A percentile compares a stretch with the other conserved stretches of the same genome.
phyloP scores from a whole-genome alignment of 2,797 vertebrate species.

The Microchirus variegatus region DNA sequence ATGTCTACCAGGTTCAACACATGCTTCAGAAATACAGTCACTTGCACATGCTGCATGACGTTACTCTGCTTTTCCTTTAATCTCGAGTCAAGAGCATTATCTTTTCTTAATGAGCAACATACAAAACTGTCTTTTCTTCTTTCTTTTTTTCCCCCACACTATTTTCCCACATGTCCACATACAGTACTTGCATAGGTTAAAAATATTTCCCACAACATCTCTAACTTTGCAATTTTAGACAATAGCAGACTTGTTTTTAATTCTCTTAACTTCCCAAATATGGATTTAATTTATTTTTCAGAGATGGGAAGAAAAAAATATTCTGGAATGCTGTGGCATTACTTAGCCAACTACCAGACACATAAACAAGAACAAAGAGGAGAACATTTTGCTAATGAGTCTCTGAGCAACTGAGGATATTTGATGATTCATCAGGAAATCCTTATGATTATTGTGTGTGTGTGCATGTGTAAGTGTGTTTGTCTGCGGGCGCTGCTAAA shows the following conservation, averaged over 20 bases:
- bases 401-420: conserved; percentile 33
- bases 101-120: background rate
- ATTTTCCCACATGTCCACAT: no score
- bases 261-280: conserved; percentile 15
- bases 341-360: conserved; percentile 32
- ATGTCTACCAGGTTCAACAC: conserved; percentile 13
- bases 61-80: background rate
- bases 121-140: background rate
- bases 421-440: conserved; percentile 44
- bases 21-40: conserved; percentile 8
- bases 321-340: conserved; percentile 10
- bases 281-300: conserved; percentile 38
- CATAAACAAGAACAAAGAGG: conserved; percentile 20
- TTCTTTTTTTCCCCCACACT: no score
- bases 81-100: background rate
- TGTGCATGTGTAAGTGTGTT: conserved; percentile 9
- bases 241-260: conserved; percentile 11
- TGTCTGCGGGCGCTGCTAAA: conserved; percentile 17
- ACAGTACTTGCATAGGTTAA: background rate
- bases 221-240: conserved; percentile 21
- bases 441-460: background rate
- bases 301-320: conserved; percentile 16
- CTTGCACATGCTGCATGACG: background rate
- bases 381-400: conserved; percentile 28
- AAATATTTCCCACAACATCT: conserved; percentile 3